Conservation (phyloP, 2,113 vertebrate species). For the Anser brachyrhynchus region DNA sequence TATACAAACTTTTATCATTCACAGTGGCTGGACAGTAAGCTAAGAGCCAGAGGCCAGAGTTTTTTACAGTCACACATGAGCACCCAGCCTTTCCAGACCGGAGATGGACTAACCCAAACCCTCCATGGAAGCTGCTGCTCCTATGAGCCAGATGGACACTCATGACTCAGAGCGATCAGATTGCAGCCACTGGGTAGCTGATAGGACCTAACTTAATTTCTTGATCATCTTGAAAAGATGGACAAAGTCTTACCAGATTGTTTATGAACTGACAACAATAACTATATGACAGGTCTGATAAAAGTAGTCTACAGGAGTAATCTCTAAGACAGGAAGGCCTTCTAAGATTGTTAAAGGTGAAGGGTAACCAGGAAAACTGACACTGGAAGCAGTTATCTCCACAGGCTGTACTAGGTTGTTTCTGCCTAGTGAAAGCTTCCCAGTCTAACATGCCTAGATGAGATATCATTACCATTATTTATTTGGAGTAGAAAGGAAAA, state of each 20-base stretch:
- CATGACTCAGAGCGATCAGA: fast-evolving
- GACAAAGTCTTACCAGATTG: background rate
- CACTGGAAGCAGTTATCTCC: background rate
- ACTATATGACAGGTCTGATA: background rate
- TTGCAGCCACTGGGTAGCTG: background rate
- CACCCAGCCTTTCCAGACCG: background rate
- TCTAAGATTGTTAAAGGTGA: background rate
- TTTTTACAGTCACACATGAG: background rate
- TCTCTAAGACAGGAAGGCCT: background rate
- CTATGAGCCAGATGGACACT: background rate
- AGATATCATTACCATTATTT: background rate
- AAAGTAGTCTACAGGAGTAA: background rate
- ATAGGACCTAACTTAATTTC: background rate
- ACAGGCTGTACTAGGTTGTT: background rate
- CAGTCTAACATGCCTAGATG: background rate
- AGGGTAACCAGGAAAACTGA: background rate
- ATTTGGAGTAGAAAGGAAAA: background rate
- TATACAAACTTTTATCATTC: background rate
- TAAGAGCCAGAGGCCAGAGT: background rate
- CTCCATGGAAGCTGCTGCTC: background rate
- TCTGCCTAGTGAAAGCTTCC: background rate
- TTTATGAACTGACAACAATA: background rate
- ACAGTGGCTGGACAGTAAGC: background rate
- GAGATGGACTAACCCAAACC: background rate
- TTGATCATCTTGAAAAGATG: background rate